phyloP scores from a whole-genome alignment of 2,888 invertebrate genomes.

The Petrolisthes cinctipes region DNA sequence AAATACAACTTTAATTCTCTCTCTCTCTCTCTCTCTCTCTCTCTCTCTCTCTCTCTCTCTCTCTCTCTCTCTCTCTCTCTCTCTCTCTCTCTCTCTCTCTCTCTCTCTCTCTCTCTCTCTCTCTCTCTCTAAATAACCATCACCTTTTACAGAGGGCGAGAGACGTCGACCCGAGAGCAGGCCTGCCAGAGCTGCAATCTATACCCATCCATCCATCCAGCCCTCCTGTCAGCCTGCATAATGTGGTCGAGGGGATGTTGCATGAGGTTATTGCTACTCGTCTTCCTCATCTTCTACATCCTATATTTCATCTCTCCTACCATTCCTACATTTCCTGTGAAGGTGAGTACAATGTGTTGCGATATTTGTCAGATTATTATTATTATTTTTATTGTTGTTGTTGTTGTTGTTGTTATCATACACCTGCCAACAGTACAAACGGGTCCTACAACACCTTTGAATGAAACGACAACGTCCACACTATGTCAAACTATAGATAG shows the following conservation, averaged over 20 bases:
- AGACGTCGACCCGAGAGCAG: background rate
- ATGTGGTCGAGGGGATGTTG: too few species aligned
- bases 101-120: background rate
- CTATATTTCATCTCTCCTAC: too few species aligned
- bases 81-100: background rate
- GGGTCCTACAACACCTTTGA: background rate
- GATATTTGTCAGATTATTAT: background rate
- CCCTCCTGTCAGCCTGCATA: too few species aligned
- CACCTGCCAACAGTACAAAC: too few species aligned
- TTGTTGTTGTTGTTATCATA: background rate
- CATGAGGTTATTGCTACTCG: too few species aligned
- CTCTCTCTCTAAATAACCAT: background rate
- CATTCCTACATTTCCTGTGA: too few species aligned
- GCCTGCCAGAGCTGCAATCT: background rate
- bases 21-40: background rate
- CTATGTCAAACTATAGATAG: too few species aligned
- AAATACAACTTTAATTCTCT: background rate
- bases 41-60: background rate
- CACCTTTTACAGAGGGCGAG: background rate
- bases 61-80: background rate
- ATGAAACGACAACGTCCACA: background rate
- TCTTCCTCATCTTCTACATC: too few species aligned
- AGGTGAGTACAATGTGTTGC: too few species aligned
- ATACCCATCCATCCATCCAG: background rate
- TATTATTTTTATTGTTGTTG: background rate